A percentile compares a stretch with the other conserved stretches of the same genome.
Conservation (phyloP, 2,797 vertebrate species). For the Ispidina lecontei region DNA sequence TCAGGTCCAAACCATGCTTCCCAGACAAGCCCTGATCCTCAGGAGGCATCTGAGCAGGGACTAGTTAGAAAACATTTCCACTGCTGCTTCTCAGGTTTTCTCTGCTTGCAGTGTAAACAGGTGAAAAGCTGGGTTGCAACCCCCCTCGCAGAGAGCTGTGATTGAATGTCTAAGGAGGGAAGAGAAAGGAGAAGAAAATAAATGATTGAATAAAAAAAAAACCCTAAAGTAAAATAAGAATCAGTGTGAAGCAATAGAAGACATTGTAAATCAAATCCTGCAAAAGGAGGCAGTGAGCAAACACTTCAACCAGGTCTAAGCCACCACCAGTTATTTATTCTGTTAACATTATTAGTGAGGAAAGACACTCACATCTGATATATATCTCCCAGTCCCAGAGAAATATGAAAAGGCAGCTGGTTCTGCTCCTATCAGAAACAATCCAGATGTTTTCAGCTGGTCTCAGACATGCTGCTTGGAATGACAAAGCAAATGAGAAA, state of each 20-base stretch:
- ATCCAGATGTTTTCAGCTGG: conserved; percentile 72
- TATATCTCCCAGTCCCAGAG: conserved; percentile 10
- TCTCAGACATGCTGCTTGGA: conserved; percentile 29
- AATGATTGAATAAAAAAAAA: conserved; percentile 30
- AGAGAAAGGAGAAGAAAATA: background rate
- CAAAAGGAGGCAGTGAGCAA: conserved; percentile 50
- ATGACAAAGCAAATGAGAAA: conserved; percentile 24
- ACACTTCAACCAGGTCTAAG: conserved; percentile 50
- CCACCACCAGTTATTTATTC: conserved; percentile 67
- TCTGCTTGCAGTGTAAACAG: background rate
- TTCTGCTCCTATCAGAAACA: conserved; percentile 51
- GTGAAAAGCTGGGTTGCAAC: background rate
- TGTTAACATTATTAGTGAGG: conserved; percentile 68
- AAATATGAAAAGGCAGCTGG: conserved; percentile 64
- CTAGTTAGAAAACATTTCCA: background rate
- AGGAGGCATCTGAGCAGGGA: background rate
- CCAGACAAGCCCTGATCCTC: background rate
- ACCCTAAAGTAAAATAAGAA: conserved; percentile 45
- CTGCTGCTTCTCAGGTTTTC: background rate
- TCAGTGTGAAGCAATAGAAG: conserved; percentile 43
- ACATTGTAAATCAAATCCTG: conserved; percentile 61
- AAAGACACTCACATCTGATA: conserved; percentile 58
- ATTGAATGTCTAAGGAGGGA: conserved; percentile 29
- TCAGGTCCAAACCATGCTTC: background rate
- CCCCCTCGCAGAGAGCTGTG: background rate